Percentiles rank a stretch among this genome's conserved stretches.
Conservation (phyloP, 2,797 vertebrate genomes). For the Manis pentadactyla region DNA sequence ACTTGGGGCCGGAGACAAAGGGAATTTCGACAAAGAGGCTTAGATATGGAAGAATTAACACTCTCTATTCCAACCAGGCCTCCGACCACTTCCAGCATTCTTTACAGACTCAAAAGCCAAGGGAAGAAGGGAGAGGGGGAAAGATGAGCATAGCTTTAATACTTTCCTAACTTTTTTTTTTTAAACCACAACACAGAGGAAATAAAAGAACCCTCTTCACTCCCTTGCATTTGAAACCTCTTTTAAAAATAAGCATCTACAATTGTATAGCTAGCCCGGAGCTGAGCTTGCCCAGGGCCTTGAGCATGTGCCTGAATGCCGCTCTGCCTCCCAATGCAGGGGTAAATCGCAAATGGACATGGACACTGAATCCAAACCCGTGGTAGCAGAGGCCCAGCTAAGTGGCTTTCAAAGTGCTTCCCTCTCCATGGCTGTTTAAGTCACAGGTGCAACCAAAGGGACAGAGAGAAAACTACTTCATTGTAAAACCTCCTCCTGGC, state of each 20-base stretch:
- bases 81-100: slow-evolving; percentile 89
- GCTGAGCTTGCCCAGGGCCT: slow-evolving; percentile 36
- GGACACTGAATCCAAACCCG: not conserved
- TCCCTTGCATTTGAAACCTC: slow-evolving; percentile 65
- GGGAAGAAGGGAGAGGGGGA: not conserved
- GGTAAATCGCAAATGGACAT: not conserved
- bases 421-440: slow-evolving; percentile 56
- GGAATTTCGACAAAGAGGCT: slow-evolving; percentile 99
- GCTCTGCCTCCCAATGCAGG: not conserved
- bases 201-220: slow-evolving; percentile 67
- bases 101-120: slow-evolving; percentile 84
- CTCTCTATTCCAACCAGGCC: slow-evolving; percentile 91
- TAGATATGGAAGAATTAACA: slow-evolving; percentile 99
- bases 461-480: slow-evolving; percentile 19
- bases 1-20: slow-evolving; percentile 99
- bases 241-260: slow-evolving; percentile 70
- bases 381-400: slow-evolving; percentile 12
- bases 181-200: slow-evolving; percentile 63
- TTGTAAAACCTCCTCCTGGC: slow-evolving; percentile 61
- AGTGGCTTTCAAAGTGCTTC: slow-evolving; percentile 39
- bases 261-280: slow-evolving; percentile 56
- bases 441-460: slow-evolving; percentile 73
- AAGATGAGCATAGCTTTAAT: slow-evolving; percentile 82
- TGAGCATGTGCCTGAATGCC: not conserved
- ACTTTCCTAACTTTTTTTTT: slow-evolving; percentile 83